phyloP scores from a whole-genome alignment of 2,797 vertebrate species.

The Tragelaphus oryx region DNA sequence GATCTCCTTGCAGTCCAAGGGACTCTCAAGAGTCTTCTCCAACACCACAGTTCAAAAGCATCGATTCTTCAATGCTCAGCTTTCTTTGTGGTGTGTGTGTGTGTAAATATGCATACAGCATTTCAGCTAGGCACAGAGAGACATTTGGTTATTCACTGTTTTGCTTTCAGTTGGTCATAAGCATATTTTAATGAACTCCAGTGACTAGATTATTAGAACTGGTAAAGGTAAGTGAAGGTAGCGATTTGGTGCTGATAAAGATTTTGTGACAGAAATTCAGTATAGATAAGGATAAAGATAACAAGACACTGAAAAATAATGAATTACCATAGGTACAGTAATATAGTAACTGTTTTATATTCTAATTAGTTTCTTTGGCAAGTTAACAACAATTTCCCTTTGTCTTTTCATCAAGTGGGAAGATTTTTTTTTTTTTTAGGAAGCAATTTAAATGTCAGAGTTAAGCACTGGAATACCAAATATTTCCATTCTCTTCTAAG shows the following conservation, averaged over 20 bases:
- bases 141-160: background rate
- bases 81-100: background rate
- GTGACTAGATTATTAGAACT: background rate
- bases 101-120: background rate
- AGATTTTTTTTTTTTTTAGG: background rate
- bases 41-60: background rate
- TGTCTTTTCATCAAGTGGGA: background rate
- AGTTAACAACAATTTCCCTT: background rate
- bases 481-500: background rate
- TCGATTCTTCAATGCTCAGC: background rate
- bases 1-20: background rate
- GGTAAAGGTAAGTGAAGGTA: background rate
- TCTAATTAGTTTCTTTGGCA: constrained; percentile 8
- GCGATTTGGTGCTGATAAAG: background rate
- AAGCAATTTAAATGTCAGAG: constrained; percentile 30
- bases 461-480: background rate
- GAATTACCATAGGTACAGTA: background rate
- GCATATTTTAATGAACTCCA: background rate
- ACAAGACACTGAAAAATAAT: background rate
- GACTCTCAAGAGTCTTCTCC: background rate
- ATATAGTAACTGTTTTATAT: background rate
- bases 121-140: background rate
- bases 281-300: background rate
- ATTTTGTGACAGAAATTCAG: background rate
- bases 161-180: background rate